These are phyloP conservation scores for Helogale parvula DNA, from an alignment of 2,113 vertebrate genomes.

Conservation along the genomic window DNA sequence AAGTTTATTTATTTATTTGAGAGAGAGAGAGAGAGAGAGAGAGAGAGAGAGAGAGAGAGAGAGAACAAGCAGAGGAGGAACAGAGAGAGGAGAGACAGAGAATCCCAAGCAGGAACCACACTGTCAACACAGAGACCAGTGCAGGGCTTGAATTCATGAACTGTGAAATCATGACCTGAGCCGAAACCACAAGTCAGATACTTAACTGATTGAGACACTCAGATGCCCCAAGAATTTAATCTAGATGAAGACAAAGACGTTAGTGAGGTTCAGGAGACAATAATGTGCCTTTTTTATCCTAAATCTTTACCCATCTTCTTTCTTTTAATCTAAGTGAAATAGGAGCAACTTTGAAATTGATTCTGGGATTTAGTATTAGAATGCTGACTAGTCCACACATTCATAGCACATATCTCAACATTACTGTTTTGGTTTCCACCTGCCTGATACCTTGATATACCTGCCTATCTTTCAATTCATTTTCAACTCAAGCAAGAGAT, in stretches of 20 bases:
- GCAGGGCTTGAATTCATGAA: too few relatives aligned
- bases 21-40: too few relatives aligned
- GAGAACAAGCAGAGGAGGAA: too few relatives aligned
- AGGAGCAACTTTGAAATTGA: neutral
- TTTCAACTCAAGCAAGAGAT: neutral
- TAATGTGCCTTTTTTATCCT: neutral
- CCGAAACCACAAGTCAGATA: too few relatives aligned
- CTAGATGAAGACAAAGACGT: neutral
- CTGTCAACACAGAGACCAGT: too few relatives aligned
- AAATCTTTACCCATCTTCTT: neutral
- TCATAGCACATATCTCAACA: neutral
- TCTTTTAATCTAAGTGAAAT: neutral
- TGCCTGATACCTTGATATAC: neutral
- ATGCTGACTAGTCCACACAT: neutral
- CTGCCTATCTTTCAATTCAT: neutral
- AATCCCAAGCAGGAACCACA: too few relatives aligned
- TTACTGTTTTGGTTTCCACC: neutral
- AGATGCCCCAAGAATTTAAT: too few relatives aligned
- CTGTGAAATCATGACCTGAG: too few relatives aligned
- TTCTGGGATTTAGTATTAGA: neutral
- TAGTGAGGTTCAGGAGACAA: neutral
- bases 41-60: too few relatives aligned
- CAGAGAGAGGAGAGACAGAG: too few relatives aligned
- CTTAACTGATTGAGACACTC: too few relatives aligned
- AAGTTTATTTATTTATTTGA: too few relatives aligned